Evolutionary conservation across 2,888 invertebrate species (phyloP).

Genomic region (Quadriops clusia): DNA sequence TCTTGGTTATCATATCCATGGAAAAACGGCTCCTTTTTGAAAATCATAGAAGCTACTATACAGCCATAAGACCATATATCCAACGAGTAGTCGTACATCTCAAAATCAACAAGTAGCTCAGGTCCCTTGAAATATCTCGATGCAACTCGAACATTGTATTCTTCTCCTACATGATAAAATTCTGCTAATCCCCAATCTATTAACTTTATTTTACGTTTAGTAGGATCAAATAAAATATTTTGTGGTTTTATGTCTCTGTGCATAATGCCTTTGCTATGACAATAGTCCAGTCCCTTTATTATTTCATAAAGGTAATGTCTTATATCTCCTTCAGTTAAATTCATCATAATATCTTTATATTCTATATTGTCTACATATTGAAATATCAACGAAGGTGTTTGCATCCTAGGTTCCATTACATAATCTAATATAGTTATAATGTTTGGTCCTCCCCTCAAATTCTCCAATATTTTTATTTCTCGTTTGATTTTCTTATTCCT

Average conservation of each 20-base stretch:
- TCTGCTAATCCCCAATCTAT: conserved; percentile 36
- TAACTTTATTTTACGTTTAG: conserved; percentile 26
- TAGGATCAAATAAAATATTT: conserved; percentile 32
- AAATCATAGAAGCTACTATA: conserved; percentile 35
- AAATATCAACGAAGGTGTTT: conserved; percentile 30
- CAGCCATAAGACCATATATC: conserved; percentile 37
- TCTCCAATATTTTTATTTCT: conserved; percentile 34
- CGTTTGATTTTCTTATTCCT: conserved; percentile 33
- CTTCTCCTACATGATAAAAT: conserved; percentile 33
- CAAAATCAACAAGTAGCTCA: conserved; percentile 32
- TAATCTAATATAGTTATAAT: conserved; percentile 29
- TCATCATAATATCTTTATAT: conserved; percentile 33
- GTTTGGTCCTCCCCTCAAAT: conserved; percentile 30
- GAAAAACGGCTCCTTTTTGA: conserved; percentile 34
- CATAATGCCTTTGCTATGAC: conserved; percentile 35
- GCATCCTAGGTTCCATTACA: conserved; percentile 17
- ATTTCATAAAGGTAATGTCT: conserved; percentile 37
- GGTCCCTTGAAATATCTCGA: conserved; percentile 35
- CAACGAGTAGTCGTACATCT: conserved; percentile 34
- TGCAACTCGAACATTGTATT: conserved; percentile 34
- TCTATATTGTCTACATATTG: conserved; percentile 31
- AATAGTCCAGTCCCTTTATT: conserved; percentile 35
- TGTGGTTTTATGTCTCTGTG: conserved; percentile 36
- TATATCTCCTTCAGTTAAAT: conserved; percentile 30
- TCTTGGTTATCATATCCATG: conserved; percentile 33